Percentiles rank a stretch among this genome's conserved stretches.
phyloP scores from a whole-genome alignment of 2,797 vertebrate species.

The Etheostoma perlongum region DNA sequence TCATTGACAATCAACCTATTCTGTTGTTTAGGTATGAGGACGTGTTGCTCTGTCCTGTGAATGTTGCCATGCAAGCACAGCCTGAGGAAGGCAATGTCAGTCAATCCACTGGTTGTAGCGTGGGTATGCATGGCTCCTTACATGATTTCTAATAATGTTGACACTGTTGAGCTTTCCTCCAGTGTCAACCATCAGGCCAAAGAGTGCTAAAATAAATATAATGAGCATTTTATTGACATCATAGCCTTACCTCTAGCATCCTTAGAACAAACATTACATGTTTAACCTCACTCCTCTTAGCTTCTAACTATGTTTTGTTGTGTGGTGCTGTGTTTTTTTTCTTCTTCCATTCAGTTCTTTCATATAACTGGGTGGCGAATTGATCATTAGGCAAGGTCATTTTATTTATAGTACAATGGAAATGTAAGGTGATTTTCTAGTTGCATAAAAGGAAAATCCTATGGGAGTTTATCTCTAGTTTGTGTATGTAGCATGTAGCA shows the following conservation, averaged over 20 bases:
- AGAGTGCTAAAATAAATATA: background rate
- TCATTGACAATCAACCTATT: background rate
- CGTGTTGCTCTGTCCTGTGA: background rate
- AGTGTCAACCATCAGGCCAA: background rate
- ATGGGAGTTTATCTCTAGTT: background rate
- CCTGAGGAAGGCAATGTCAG: background rate
- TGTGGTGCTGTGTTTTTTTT: too few relatives aligned
- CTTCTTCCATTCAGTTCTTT: constrained; percentile 11
- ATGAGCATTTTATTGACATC: background rate
- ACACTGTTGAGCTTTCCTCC: background rate
- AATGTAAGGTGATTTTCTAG: constrained; percentile 24
- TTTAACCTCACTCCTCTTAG: background rate
- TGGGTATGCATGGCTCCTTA: background rate
- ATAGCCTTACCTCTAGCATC: background rate
- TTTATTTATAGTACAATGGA: constrained; percentile 19
- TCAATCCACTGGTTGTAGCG: background rate
- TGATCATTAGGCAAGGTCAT: constrained; percentile 11
- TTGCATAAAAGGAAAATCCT: constrained; percentile 14
- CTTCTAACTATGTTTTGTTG: background rate
- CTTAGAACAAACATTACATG: constrained; percentile 18
- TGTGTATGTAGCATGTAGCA: background rate
- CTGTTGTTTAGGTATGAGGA: background rate
- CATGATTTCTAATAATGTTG: background rate
- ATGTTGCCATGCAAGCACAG: background rate
- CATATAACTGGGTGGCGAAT: background rate